A percentile compares a stretch with the other conserved stretches of the same genome.
Conservation (phyloP, 2,888 invertebrate genomes). For the Erannis defoliaria region DNA sequence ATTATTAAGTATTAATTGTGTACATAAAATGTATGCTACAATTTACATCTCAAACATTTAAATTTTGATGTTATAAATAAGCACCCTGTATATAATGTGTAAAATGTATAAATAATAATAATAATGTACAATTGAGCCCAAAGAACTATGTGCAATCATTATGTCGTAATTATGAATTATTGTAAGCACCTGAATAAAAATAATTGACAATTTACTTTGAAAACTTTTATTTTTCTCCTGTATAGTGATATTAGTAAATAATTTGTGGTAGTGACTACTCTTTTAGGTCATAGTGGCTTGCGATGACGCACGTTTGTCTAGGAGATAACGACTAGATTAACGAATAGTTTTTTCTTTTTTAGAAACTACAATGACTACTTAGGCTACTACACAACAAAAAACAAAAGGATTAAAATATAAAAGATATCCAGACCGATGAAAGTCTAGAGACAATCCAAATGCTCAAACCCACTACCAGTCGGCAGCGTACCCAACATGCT, state of each 20-base stretch:
- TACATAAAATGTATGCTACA: constrained; percentile 35
- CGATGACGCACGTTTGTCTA: too few species aligned
- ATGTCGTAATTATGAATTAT: constrained; percentile 67
- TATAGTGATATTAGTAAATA: neutral
- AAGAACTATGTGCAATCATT: constrained; percentile 83
- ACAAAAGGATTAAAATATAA: too few species aligned
- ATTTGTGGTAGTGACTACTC: too few species aligned
- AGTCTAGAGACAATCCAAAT: too few species aligned
- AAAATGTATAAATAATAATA: constrained; percentile 45
- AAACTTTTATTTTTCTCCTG: constrained; percentile 43
- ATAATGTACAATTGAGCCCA: constrained; percentile 67
- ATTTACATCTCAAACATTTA: constrained; percentile 31
- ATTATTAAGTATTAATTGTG: constrained; percentile 43
- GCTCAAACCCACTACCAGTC: too few species aligned
- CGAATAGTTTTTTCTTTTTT: too few species aligned
- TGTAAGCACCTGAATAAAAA: constrained; percentile 76
- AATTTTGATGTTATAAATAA: constrained; percentile 29
- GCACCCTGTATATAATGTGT: constrained; percentile 28
- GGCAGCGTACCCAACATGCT: too few species aligned
- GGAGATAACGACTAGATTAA: too few species aligned
- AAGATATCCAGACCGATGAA: too few species aligned
- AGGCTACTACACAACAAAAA: too few species aligned
- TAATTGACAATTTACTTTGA: constrained; percentile 60
- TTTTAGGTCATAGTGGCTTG: too few species aligned
- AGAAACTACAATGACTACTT: too few species aligned